Percentiles rank a stretch among this genome's conserved stretches.
These are phyloP conservation scores for Nyctalus aviator DNA, from an alignment of 2,797 vertebrate species.

Conservation along the genomic window DNA sequence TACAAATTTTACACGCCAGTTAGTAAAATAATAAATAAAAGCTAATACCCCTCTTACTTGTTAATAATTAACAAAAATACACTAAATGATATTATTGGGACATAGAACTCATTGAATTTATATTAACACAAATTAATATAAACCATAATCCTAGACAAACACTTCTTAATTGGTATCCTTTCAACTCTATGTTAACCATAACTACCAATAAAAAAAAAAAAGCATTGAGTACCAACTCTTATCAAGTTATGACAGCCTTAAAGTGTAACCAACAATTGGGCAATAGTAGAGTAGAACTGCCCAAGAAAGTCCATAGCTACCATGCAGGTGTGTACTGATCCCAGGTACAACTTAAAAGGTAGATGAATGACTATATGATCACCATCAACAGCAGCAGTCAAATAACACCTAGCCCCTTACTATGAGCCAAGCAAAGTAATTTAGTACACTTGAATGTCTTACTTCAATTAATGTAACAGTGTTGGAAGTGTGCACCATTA, in stretches of 20 bases:
- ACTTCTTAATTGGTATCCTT: not conserved
- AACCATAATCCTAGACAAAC: not conserved
- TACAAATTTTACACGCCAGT: not conserved
- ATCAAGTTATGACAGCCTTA: not conserved
- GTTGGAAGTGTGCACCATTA: not conserved
- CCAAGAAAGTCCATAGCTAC: not conserved
- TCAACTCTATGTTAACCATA: not conserved
- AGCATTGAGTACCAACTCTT: not conserved
- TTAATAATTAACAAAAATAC: constrained; percentile 15
- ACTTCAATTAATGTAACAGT: not conserved
- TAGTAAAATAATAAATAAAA: not conserved
- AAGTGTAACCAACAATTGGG: not conserved
- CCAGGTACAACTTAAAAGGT: not conserved
- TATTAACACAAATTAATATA: not conserved
- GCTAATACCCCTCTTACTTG: not conserved
- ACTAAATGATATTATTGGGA: not conserved
- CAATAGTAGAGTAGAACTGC: not conserved
- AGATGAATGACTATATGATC: not conserved
- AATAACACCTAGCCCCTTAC: not conserved
- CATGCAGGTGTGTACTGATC: not conserved
- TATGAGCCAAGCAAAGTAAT: not conserved
- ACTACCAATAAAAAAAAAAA: not conserved
- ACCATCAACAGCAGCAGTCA: not conserved
- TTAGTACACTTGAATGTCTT: not conserved
- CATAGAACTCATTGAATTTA: not conserved